Percentiles rank a stretch among this genome's conserved stretches.
phyloP scores from a whole-genome alignment of 92 coral and sea anemone species.

The Parazoanthus darwini region DNA sequence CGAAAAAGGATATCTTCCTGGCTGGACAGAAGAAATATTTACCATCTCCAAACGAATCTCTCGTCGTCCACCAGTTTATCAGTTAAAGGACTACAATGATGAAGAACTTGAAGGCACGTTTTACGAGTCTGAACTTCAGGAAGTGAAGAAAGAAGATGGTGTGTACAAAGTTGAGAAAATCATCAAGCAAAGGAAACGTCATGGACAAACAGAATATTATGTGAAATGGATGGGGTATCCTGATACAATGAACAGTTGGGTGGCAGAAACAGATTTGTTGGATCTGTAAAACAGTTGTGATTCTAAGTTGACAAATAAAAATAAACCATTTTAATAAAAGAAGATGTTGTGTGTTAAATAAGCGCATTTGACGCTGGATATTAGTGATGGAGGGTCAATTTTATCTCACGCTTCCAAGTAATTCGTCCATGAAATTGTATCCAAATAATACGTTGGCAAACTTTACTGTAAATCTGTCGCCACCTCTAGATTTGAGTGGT shows the following conservation, averaged over 20 bases:
- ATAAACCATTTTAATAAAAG: background rate
- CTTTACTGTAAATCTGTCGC: constrained; percentile 27
- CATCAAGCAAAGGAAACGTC: constrained; percentile 2
- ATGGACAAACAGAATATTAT: background rate
- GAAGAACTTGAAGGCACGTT: constrained; percentile 1
- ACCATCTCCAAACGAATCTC: background rate
- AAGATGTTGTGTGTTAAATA: background rate
- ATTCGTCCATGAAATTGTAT: constrained; percentile 38
- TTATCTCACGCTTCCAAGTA: constrained; percentile 54
- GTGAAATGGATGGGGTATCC: constrained; percentile 15
- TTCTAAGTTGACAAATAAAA: too few species aligned
- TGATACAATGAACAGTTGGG: constrained; percentile 21
- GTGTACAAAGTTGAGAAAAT: constrained; percentile 3
- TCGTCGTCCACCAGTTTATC: background rate
- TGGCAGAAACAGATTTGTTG: background rate
- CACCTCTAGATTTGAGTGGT: constrained; percentile 29
- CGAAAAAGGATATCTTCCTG: too few species aligned
- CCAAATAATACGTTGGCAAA: constrained; percentile 46
- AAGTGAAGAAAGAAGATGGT: background rate
- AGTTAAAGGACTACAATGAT: background rate
- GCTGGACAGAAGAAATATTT: background rate
- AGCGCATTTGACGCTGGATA: background rate
- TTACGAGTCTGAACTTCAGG: constrained; percentile 3
- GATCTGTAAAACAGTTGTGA: background rate
- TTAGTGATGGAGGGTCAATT: background rate